Evolutionary conservation across 2,888 invertebrate genomes (phyloP), one percentile per base, ranked within the genome.

Genomic region (Meganola albula): DNA sequence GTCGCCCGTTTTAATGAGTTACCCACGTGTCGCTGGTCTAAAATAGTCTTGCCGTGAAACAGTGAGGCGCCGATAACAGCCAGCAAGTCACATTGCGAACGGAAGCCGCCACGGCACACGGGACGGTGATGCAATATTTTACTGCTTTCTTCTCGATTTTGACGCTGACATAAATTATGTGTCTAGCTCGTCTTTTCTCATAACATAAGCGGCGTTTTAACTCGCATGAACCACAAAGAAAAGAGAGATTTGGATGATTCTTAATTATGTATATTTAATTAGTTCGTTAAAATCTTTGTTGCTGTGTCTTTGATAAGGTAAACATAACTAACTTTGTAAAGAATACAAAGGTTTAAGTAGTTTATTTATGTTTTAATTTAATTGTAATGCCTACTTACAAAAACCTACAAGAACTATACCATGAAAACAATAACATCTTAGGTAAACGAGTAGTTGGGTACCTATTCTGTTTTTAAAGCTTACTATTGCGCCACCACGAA

Each of bases 1-100:
- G 42, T 37, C 50, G 46, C 38, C 27, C 41, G 44, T 28, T 36
- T 38, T 46, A 46, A 46, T 48, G 50, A 50, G 31, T 31, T 24
- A 34, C 34, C 44, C 48, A 48, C 53, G 46, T 53, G 53, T 47
- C 42, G 38, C 37, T 14, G 42, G 44, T 36, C 56, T 47, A 41
- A 58, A 58, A 58, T 58, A 58, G 51, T 40, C 13, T 34, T 27
- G 12, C 12, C 27, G 23, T 34, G 24, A 24, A 30, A 31, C 43
- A 27, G 35, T 25, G 40, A 46, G 34, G 33, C 31, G 32, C 32
- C 53, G 51, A 49, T 51, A 51, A 46, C 43, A 42, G 36, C 39
- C 32, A 12, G n/a, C 41, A 34, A 41, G 53, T 46, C 49, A 35
- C 48, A 28, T 44, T 41, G 50, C 35, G 45, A 40, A 40, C 56